Evolutionary conservation across 2,888 invertebrate species (phyloP).

Genomic region (Oscheius sp.): DNA sequence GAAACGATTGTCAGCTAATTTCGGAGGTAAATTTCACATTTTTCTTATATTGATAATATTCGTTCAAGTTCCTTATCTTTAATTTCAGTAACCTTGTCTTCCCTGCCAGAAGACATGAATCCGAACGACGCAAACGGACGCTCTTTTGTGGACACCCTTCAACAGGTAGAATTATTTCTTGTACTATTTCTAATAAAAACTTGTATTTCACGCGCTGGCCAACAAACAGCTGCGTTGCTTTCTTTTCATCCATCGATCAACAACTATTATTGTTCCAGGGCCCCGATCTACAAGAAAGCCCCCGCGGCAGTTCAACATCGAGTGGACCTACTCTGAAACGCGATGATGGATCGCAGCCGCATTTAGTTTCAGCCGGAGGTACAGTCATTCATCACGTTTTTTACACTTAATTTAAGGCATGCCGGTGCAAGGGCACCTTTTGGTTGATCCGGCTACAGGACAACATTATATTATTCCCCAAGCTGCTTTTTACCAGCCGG

Average conservation of each 20-base stretch:
- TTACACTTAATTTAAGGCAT: conserved; percentile 40
- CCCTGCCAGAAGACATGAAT: conserved; percentile 35
- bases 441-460: conserved; percentile 56
- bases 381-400: neutral
- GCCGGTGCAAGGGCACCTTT: conserved; percentile 54
- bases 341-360: conserved; percentile 27
- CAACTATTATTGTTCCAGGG: conserved; percentile 30
- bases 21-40: conserved; percentile 24
- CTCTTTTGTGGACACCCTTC: conserved; percentile 35
- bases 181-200: neutral
- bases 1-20: conserved; percentile 35
- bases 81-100: conserved; percentile 11
- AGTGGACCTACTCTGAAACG: conserved; percentile 27
- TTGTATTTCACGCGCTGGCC: neutral
- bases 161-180: conserved; percentile 22
- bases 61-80: neutral
- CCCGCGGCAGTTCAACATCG: conserved; percentile 15
- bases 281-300: conserved; percentile 33
- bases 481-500: conserved; percentile 52
- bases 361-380: conserved; percentile 30
- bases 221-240: neutral
- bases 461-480: conserved; percentile 59
- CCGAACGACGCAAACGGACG: conserved; percentile 17
- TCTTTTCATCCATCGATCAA: neutral
- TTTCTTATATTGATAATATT: neutral